Evolutionary conservation across 2,888 invertebrate genomes (phyloP).

Genomic region (Tetragonisca angustula): DNA sequence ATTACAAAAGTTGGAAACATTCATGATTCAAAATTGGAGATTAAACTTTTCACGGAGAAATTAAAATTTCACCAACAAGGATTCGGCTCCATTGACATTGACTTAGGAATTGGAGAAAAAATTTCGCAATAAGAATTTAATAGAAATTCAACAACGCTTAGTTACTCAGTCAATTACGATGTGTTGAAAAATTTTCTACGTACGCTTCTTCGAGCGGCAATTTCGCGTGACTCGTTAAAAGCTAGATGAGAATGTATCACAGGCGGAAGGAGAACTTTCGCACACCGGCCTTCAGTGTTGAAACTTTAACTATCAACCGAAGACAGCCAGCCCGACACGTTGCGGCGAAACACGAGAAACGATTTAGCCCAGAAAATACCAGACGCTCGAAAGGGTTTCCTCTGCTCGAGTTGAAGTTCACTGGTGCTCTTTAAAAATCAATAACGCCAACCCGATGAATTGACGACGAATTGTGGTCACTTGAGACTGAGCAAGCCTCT

Average conservation of each 20-base stretch:
- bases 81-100: background rate
- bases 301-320: constrained; percentile 51
- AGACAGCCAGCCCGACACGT: constrained; percentile 35
- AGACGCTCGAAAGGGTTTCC: constrained; percentile 28
- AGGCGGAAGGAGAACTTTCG: constrained; percentile 50
- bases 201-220: constrained; percentile 32
- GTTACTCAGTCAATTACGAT: background rate
- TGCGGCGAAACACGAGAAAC: constrained; percentile 51
- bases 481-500: too few species aligned
- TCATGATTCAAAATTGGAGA: background rate
- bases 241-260: constrained; percentile 42
- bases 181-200: constrained; percentile 48
- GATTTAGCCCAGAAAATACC: constrained; percentile 42
- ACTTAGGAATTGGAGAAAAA: background rate
- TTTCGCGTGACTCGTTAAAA: constrained; percentile 64
- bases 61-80: background rate
- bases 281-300: constrained; percentile 46
- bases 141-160: too few species aligned
- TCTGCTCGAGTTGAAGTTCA: background rate
- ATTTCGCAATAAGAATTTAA: too few species aligned
- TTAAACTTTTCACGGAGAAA: background rate
- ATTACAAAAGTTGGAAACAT: background rate
- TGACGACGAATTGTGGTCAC: too few species aligned
- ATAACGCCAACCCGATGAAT: background rate
- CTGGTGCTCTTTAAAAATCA: background rate